Evolutionary conservation across 2,797 vertebrate species (phyloP), one percentile per base, ranked within the genome.

Genomic region (Parauchenoglanis punctatus): DNA sequence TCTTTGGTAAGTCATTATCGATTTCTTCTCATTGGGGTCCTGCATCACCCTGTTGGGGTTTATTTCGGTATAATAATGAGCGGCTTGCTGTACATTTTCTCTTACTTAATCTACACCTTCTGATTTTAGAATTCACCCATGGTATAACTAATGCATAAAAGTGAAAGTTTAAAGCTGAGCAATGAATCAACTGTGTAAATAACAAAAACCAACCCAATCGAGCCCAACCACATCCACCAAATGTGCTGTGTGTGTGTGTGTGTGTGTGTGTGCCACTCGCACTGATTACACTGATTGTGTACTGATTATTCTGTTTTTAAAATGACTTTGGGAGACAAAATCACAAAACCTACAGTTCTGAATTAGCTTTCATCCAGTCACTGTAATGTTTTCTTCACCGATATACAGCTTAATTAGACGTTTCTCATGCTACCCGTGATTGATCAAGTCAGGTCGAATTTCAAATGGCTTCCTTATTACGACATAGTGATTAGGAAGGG

Each of bases 111-210:
- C 13, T 3, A 7, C 13, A 70, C 31, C 15, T 70, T 35, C 5
- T 18, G 28, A 68, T 18, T 18, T 35, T 5, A 35, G 31, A 70
- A 70, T 68, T 68, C 15, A 35, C 2, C 25, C 13, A 28, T 31
- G 28, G 28, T 35, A 17, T 35, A 68, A 68, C 0, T 35, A 6
- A 68, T 35, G 13, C 6, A 68, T 65, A 52, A 93, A 93, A 92
- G 91, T 77, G 6, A 82, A 89, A 86, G 90, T 85, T 92, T 91
- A 65, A 11, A 90, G 89, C 90, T 15, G 4, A 86, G 87, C 68
- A 59, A 61, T 63, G 59, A 85, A 63, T 75, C 59, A 35, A 68
- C 28, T 68, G 67, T 68, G 67, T 35, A 68, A 35, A 35, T 68
- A 68, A 68, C 28, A 35, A 73, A 84, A 63, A 72, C 40, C 44